Base-by-base conservation (phyloP, 2,888 invertebrate species). In the Xanthorhoe spadicearia region DNA sequence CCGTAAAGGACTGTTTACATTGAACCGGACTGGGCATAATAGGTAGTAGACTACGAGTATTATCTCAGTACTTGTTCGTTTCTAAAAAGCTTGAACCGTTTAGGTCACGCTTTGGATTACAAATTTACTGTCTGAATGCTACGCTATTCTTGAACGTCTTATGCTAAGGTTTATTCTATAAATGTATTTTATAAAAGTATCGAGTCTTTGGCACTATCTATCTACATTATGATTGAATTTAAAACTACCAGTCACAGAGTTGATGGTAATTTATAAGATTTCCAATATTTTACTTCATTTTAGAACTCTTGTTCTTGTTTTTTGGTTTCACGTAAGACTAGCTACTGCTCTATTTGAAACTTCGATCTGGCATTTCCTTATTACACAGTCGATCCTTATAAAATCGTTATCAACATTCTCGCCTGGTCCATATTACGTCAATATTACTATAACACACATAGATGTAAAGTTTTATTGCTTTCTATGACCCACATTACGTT, bases 401-500 rank as follows among this genome's bases (percentile, higher is more conserved):
- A 53, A 63, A 53, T 57, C 10, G 48, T 62, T 71, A 73, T 73
- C 69, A 66, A 38, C 60, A 35, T 59, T 48, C 58, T 63, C 28
- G 17, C 49, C 59, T 35, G 62, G 55, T 67, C 64, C 55, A 67
- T 56, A 68, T 57, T 56, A 59, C 60, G 65, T 57, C 67, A 66
- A 67, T 66, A 66, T 65, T 57, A 69, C 63, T 48, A 49, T 56
- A 59, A 61, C 68, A 55, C 55, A 57, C 62, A 55, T 62, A 66
- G 54, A 60, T 56, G 65, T 66, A 28, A 48, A 69, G 73, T 71
- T 77, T 74, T 76, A 78, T 75, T 78, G 71, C 69, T 70, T 71
- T 72, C 71, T 72, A 71, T 83, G 83, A 82, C 83, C 83, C 74
- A 82, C 75, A 78, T 83, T 70, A 63, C 71, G 69, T 74, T 72